Evolutionary conservation across 1,140 invertebrate genomes (phyloP).

Genomic region (Ectropis grisescens): DNA sequence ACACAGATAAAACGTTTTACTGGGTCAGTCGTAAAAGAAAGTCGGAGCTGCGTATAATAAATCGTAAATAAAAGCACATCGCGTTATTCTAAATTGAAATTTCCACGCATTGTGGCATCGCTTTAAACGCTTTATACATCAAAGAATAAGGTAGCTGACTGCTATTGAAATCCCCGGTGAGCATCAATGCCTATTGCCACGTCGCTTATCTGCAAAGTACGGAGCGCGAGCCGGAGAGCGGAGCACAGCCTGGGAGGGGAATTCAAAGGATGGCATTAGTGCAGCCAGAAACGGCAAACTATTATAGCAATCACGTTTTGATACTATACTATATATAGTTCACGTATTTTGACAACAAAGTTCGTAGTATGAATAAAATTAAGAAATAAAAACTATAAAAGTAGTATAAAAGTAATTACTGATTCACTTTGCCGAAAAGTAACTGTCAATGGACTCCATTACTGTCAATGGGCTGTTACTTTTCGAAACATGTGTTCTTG

Average conservation of each 20-base stretch:
- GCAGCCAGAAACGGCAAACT: slow-evolving; percentile 19
- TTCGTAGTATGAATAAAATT: too few relatives aligned
- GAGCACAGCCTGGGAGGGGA: slow-evolving; percentile 15
- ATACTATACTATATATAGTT: too few relatives aligned
- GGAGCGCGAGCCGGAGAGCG: slow-evolving; percentile 15
- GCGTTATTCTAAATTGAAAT: slow-evolving; percentile 30
- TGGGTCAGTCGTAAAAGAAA: slow-evolving; percentile 6
- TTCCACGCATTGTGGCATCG: slow-evolving; percentile 36
- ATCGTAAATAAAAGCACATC: slow-evolving; percentile 9
- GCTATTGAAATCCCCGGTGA: slow-evolving; percentile 57
- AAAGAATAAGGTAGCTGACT: slow-evolving; percentile 55
- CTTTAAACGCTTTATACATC: slow-evolving; percentile 54
- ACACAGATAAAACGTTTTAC: slow-evolving; percentile 7
- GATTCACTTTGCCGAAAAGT: too few relatives aligned
- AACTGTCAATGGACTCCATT: too few relatives aligned
- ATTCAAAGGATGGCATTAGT: slow-evolving; percentile 35
- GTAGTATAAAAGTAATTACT: too few relatives aligned
- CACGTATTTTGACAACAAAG: too few relatives aligned
- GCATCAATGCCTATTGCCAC: slow-evolving; percentile 63
- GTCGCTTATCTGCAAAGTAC: slow-evolving; percentile 57
- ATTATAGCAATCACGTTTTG: slow-evolving; percentile 25
- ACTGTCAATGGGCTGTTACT: too few relatives aligned
- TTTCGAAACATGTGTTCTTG: too few relatives aligned
- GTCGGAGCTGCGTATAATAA: background rate
- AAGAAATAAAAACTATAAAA: too few relatives aligned